Percentiles rank a stretch among this genome's conserved stretches.
Conservation (phyloP, 2,113 vertebrate genomes). For the Mobula birostris region DNA sequence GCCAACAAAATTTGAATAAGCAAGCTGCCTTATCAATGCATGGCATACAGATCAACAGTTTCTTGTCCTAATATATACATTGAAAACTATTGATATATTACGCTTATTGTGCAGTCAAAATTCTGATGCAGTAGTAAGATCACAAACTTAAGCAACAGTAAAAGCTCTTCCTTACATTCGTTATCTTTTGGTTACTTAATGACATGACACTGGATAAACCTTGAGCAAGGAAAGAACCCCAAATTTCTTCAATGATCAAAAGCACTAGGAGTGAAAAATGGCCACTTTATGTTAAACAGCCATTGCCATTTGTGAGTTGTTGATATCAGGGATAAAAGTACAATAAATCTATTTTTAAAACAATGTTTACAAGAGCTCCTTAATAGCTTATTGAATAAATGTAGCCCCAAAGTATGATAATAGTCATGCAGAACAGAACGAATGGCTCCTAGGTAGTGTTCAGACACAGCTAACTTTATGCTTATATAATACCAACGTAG, state of each 20-base stretch:
- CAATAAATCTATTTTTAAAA: background rate
- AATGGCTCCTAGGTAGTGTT: background rate
- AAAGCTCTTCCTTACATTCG: background rate
- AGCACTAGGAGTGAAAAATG: background rate
- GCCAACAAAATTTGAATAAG: too few species aligned
- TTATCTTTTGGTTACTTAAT: background rate
- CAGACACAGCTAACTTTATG: background rate
- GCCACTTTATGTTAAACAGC: background rate
- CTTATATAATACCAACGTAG: background rate
- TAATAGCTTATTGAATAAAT: background rate
- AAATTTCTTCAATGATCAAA: background rate
- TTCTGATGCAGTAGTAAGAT: background rate
- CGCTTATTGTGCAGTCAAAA: background rate
- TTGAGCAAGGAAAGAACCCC: background rate
- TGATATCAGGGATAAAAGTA: background rate
- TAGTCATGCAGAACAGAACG: background rate
- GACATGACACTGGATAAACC: background rate
- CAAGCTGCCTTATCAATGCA: background rate
- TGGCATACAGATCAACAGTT: background rate
- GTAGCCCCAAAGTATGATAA: background rate
- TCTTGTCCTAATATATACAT: background rate
- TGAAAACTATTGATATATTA: background rate
- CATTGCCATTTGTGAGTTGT: background rate
- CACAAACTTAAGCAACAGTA: background rate
- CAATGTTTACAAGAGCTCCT: background rate